phyloP scores from a whole-genome alignment of 2,888 invertebrate genomes.

The Mythimna pallens region DNA sequence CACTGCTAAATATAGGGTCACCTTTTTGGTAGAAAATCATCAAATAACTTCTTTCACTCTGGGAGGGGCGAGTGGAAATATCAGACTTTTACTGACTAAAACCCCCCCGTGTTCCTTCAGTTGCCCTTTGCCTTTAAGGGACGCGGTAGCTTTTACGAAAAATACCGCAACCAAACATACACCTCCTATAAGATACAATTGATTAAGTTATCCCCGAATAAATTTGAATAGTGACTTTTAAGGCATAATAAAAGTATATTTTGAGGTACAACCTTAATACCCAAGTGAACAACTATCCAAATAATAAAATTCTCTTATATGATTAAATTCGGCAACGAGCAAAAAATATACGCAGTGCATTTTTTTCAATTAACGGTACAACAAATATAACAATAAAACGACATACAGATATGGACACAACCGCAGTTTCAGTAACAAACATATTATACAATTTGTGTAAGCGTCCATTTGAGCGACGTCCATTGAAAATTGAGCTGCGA shows the following conservation, averaged over 20 bases:
- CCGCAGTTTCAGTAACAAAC: conserved; percentile 71
- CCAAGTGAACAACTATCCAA: conserved; percentile 3
- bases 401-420: conserved; percentile 64
- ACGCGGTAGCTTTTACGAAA: too few relatives aligned
- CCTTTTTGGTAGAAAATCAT: too few relatives aligned
- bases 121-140: too few relatives aligned
- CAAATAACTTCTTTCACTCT: too few relatives aligned
- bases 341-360: conserved; percentile 40
- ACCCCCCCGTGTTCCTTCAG: too few relatives aligned
- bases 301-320: conserved; percentile 21
- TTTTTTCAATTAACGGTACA: conserved; percentile 72
- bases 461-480: conserved; percentile 68
- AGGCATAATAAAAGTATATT: not conserved
- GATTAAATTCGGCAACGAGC: conserved; percentile 40
- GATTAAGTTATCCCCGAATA: too few relatives aligned
- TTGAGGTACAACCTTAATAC: conserved; percentile 8
- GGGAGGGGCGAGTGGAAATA: too few relatives aligned
- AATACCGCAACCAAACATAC: too few relatives aligned
- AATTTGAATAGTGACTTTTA: too few relatives aligned
- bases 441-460: conserved; percentile 73
- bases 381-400: conserved; percentile 73
- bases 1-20: not conserved
- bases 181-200: too few relatives aligned
- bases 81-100: too few relatives aligned
- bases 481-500: conserved; percentile 64